A percentile compares a stretch with the other conserved stretches of the same genome.
Conservation (phyloP, 2,113 vertebrate species). For the Serinus canaria region DNA sequence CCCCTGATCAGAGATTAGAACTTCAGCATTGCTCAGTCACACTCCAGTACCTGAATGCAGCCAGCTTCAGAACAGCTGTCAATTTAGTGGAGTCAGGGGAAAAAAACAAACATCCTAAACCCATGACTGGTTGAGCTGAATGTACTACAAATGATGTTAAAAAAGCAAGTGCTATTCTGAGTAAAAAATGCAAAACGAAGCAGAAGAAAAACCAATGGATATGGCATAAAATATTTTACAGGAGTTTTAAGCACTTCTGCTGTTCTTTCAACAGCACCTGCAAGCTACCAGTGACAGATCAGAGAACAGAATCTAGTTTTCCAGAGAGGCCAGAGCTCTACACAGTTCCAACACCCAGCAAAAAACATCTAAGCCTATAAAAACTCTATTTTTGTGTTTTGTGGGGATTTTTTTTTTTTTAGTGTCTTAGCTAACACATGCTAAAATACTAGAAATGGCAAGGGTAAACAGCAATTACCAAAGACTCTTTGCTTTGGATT, state of each 20-base stretch:
- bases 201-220: neutral
- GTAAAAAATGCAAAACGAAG: neutral
- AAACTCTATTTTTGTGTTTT: neutral
- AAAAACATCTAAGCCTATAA: neutral
- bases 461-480: neutral
- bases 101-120: neutral
- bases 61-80: neutral
- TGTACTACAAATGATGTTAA: neutral
- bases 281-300: neutral
- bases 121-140: neutral
- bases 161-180: neutral
- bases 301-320: neutral
- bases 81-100: neutral
- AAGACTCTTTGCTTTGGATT: neutral
- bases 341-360: neutral
- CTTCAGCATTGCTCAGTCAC: neutral
- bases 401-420: fast-evolving
- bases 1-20: neutral
- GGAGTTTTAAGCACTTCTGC: neutral
- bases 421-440: neutral
- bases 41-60: neutral
- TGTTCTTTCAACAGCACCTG: neutral
- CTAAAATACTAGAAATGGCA: neutral
- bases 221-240: neutral
- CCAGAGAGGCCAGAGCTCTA: neutral